Evolutionary conservation across 2,797 vertebrate species (phyloP).

Genomic region (Crenichthys baileyi): DNA sequence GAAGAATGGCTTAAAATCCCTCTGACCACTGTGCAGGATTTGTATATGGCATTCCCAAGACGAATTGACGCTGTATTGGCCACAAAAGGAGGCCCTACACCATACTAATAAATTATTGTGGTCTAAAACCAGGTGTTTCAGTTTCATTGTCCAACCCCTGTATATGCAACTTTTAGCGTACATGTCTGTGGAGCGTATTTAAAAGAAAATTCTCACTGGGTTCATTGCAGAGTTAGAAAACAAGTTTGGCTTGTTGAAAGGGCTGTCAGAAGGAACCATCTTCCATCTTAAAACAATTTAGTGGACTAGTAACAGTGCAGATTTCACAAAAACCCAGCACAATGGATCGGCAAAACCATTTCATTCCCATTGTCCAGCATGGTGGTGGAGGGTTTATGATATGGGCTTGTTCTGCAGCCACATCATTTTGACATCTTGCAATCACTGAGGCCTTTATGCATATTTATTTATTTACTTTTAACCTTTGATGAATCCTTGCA

Average conservation of each 20-base stretch:
- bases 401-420: background rate
- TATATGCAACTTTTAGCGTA: background rate
- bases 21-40: no score
- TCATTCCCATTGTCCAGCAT: background rate
- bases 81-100: no score
- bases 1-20: no score
- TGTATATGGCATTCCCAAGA: no score
- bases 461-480: background rate
- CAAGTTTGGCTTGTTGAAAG: background rate
- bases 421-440: background rate
- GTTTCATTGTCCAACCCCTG: no score
- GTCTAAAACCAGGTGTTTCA: no score
- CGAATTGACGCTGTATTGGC: no score
- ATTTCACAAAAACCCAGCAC: background rate
- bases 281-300: background rate
- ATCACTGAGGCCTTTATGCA: background rate
- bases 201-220: background rate
- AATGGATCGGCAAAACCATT: background rate
- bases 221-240: background rate
- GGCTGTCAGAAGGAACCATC: background rate
- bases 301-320: background rate
- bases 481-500: background rate
- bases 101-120: no score
- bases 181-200: no score
- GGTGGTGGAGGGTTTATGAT: background rate